Base-by-base conservation (phyloP, 2,888 invertebrate species). In the Tiphia femorata region DNA sequence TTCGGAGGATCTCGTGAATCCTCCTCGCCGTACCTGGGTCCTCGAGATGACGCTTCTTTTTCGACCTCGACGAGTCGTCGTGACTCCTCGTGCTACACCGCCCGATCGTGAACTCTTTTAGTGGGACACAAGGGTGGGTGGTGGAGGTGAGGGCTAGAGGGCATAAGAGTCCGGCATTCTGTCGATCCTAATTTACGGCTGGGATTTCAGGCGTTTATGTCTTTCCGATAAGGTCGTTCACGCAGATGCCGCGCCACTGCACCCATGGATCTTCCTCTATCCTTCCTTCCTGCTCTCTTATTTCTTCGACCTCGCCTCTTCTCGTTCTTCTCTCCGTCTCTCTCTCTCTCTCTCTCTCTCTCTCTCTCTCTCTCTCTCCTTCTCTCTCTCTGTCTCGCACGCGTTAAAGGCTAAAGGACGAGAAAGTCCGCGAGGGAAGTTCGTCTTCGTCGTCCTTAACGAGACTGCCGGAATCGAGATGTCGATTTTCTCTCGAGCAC, bases 121-220 rank as follows among this genome's bases (percentile, higher is more conserved):
- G 14, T 1, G 8, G 35, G 29, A 5, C 16, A 21, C n/a, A n/a
- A 40, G 27, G 42, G 37, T 19, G 35, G 19, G 25, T 48, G 17
- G 23, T 41, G 53, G 37, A 38, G 23, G 25, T 10, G 21, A 10
- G 20, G 23, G 25, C 17, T 40, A 25, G 35, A 38, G 27, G 6
- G 25, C 51, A 30, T 46, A 20, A 30, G 46, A 71, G 70, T 70
- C 70, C 80, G 62, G 80, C 75, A 72, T 75, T 80, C 80, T 77
- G 77, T 75, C 76, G 78, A 83, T 82, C 82, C 82, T 82, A 83
- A 83, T 83, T 83, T 83, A 83, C 79, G 78, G 72, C 73, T 58
- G 53, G 82, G 83, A 83, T 82, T 81, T 72, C 76, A 69, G 72
- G 68, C 79, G 77, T 82, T 83, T 83, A 83, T 80, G 82, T 74